Conservation (phyloP, 2,888 invertebrate genomes). For the Cryptocheilus praepositus region DNA sequence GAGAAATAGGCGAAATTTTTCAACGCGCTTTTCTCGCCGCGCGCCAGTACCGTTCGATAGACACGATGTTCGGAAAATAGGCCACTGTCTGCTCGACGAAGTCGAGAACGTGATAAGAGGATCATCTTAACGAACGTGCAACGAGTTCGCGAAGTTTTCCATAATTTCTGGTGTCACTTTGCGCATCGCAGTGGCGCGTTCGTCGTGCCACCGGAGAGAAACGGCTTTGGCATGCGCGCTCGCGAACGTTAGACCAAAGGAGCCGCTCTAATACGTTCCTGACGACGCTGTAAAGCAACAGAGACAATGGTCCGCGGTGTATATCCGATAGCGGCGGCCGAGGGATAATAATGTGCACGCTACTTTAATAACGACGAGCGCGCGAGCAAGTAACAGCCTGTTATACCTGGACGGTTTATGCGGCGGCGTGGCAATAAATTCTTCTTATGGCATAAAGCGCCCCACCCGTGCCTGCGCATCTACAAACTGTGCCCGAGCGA, state of each 20-base stretch:
- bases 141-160: no score
- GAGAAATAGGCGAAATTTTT: no score
- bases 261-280: slow-evolving; percentile 18
- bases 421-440: slow-evolving; percentile 43
- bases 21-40: no score
- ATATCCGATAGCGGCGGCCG: slow-evolving; percentile 21
- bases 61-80: no score
- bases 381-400: slow-evolving; percentile 23
- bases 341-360: slow-evolving; percentile 37
- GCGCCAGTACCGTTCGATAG: no score
- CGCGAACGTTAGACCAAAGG: slow-evolving; percentile 5
- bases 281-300: slow-evolving; percentile 25
- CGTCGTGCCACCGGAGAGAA: not conserved
- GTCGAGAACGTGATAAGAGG: no score
- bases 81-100: no score
- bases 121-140: no score
- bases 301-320: slow-evolving; percentile 15
- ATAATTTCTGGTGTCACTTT: no score
- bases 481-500: no score
- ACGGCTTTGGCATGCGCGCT: slow-evolving; percentile 8
- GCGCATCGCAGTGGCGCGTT: no score
- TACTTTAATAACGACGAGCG: slow-evolving; percentile 39
- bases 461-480: no score
- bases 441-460: slow-evolving; percentile 13
- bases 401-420: slow-evolving; percentile 45